Conservation (phyloP, 2,113 vertebrate species). For the Calidris pygmaea region DNA sequence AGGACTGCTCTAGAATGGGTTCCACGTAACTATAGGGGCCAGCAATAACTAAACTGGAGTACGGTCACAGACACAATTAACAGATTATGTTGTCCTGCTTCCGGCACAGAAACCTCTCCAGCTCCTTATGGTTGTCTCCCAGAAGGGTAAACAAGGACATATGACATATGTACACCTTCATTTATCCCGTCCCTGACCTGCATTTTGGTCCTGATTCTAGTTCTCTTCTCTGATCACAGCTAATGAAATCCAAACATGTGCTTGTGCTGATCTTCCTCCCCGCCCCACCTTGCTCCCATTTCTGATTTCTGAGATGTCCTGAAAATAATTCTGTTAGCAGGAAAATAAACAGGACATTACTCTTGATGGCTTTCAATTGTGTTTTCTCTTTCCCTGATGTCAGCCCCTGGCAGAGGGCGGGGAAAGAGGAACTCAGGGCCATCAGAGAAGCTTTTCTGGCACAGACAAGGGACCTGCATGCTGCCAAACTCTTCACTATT, state of each 20-base stretch:
- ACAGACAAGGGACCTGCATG: neutral
- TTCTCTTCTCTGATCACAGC: neutral
- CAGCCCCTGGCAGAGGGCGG: constrained; percentile 11
- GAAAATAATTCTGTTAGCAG: constrained; percentile 51
- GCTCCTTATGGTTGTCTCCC: neutral
- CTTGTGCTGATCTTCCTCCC: neutral
- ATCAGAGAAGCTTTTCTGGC: constrained; percentile 58
- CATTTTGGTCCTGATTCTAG: neutral
- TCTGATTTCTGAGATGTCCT: constrained; percentile 25
- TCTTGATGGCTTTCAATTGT: constrained; percentile 59
- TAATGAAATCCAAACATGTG: neutral
- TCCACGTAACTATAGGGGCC: neutral
- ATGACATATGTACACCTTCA: neutral
- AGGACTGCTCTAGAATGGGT: neutral
- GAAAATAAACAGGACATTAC: constrained; percentile 62
- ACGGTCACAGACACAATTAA: neutral
- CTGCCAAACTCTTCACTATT: constrained; percentile 50
- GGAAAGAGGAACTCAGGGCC: constrained; percentile 44
- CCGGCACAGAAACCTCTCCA: neutral
- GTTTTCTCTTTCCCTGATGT: constrained; percentile 62
- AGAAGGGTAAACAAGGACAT: neutral
- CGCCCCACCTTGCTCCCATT: neutral
- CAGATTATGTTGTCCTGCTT: neutral
- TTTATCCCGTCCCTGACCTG: neutral
- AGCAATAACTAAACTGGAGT: neutral